Base-by-base conservation (phyloP, 64 coral and sea anemone genomes). In the Acropora yongei region DNA sequence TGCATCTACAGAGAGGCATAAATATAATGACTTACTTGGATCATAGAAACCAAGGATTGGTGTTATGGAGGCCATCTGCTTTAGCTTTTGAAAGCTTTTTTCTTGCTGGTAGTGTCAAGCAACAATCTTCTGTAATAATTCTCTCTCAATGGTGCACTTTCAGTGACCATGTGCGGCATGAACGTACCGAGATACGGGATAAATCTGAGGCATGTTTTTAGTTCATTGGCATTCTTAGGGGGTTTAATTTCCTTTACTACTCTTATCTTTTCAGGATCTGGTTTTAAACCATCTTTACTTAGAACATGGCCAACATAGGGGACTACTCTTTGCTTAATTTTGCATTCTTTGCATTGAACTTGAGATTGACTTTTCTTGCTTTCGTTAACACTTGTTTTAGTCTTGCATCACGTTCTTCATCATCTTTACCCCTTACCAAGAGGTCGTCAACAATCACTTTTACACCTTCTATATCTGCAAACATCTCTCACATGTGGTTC, bases 71-170 rank as follows among this genome's bases (percentile, higher is more conserved):
- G 67, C 19, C 82, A 89, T 41, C 12, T 68, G 57, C 50, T 86
- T 55, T 10, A 55, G 51, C 10, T 55, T 55, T 10, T 55, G 51
- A 55, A 55, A 55, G 10, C 51, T 30, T 30, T 30, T 87, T 9
- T 43, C n/a, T 16, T 49, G 46, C 14, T 76, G 72, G 80, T 87
- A 94, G 3, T 79, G 76, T 78, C 92, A 89, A 44, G 12, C 68
- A 78, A 92, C 48, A 2, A 67, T 14, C 68, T 84, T 86, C 17
- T 94, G 87, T 72, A 75, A 16, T 14, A 91, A 72, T 30, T 30
- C 69, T 91, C 41, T 92, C 75, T 92, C 4, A 95, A 19, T 60
- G 88, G 93, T 58, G 88, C 80, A 60, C 53, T 85, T 30, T 7
- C 51, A 7, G 5, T 55, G 51, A 10, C 51, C 51, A 55, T 55